phyloP scores from a whole-genome alignment of 2,113 vertebrate genomes.

The Percina caprodes region DNA sequence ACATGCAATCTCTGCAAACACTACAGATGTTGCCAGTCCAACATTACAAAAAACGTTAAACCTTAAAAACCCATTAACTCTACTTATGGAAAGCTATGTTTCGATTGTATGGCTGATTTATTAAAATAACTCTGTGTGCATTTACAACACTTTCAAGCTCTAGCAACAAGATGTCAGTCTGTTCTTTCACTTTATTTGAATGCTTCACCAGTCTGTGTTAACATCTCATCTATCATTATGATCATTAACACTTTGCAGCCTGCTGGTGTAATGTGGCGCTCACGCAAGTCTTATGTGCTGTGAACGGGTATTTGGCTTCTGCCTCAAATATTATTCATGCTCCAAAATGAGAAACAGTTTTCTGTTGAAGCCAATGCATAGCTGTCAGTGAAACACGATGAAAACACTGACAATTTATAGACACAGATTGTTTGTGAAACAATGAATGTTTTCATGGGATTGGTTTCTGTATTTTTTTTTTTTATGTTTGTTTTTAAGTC shows the following conservation, averaged over 20 bases:
- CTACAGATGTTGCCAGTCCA: constrained; percentile 25
- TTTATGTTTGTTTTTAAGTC: constrained; percentile 13
- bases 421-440: constrained; percentile 40
- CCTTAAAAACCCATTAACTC: neutral
- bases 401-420: constrained; percentile 34
- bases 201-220: constrained; percentile 39
- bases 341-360: constrained; percentile 23
- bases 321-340: constrained; percentile 50
- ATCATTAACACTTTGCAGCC: constrained; percentile 25
- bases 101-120: neutral
- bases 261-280: constrained; percentile 39
- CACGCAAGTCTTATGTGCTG: constrained; percentile 35
- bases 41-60: neutral
- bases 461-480: constrained; percentile 2
- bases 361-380: constrained; percentile 11
- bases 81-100: neutral
- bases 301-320: constrained; percentile 38
- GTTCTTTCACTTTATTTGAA: constrained; percentile 35
- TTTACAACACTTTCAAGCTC: constrained; percentile 21
- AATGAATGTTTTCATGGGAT: constrained; percentile 30
- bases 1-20: constrained; percentile 23
- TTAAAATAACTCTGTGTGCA: constrained; percentile 12
- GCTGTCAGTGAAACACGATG: constrained; percentile 21
- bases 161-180: constrained; percentile 12
- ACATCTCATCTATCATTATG: constrained; percentile 53